phyloP scores from a whole-genome alignment of 2,113 vertebrate genomes.

The Isichthys henryi region DNA sequence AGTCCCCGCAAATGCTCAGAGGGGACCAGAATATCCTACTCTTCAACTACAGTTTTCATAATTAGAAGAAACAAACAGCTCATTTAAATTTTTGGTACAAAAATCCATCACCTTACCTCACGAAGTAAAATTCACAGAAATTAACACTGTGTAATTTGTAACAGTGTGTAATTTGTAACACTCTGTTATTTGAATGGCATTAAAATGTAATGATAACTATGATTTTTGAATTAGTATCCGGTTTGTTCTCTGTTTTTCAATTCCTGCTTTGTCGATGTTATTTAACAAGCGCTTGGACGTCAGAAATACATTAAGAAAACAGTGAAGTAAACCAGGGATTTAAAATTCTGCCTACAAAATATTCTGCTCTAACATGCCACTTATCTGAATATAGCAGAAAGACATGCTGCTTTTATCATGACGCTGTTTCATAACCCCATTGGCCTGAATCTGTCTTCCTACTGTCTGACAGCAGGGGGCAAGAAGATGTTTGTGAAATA shows the following conservation, averaged over 20 bases:
- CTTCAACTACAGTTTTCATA: not conserved
- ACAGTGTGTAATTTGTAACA: no score
- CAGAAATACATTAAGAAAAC: not conserved
- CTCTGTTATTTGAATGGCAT: not conserved
- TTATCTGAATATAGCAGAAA: not conserved
- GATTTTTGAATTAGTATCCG: not conserved
- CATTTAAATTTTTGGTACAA: not conserved
- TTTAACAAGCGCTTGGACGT: not conserved
- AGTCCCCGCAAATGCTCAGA: not conserved
- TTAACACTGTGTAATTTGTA: not conserved
- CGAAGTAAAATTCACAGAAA: not conserved
- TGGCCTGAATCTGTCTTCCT: slow-evolving; percentile 20
- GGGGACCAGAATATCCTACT: not conserved
- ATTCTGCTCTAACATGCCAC: not conserved
- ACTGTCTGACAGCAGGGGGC: not conserved
- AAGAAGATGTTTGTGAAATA: slow-evolving; percentile 21
- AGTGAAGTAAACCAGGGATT: not conserved
- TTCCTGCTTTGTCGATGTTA: not conserved
- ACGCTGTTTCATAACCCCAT: not conserved
- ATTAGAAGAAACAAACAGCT: slow-evolving; percentile 12
- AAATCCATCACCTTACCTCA: not conserved
- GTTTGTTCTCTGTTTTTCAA: not conserved
- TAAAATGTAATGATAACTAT: not conserved
- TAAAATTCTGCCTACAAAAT: not conserved
- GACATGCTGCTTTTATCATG: not conserved